Base-by-base conservation (phyloP, 1,140 invertebrate genomes). In the Cardiocondyla obscurior region DNA sequence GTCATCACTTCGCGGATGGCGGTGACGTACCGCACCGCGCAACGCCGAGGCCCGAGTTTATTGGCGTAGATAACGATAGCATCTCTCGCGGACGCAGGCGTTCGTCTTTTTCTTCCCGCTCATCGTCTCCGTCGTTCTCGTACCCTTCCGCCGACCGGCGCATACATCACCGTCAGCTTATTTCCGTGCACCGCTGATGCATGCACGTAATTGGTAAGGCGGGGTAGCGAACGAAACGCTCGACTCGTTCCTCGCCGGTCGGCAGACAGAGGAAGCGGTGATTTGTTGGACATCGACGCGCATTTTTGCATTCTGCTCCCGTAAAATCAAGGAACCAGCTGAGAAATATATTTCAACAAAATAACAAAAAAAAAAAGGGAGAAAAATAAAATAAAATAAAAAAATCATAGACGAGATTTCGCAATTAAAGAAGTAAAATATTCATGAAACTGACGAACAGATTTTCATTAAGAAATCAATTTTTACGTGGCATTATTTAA, bases 121-220 rank as follows among this genome's bases (percentile, higher is more conserved):
- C 55, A 76, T 77, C 36, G 57, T 46, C 36, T 39, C 42, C 25
- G 22, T 22, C 22, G 19, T 70, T 76, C 85, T 70, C 77, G 60
- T 74, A 84, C 64, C 60, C 69, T 83, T 83, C 85, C 85, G 85
- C 65, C 81, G 83, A 76, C 84, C 84, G 84, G 46, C 46, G 69
- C 89, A 93, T 93, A 89, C 92, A 91, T 93, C 92, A 93, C 81
- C 90, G 92, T 93, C 92, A 91, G 89, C 89, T 93, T 93, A 93
- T 93, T 93, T 93, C 90, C 90, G 91, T 90, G 87, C 84, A 64
- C 86, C 79, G 84, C 84, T 92, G 91, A 93, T 92, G 85, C 90
- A 92, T 91, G 88, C 83, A 85, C 87, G 92, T 92, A 93, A 93
- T 93, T 93, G 92, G 90, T 92, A 88, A 93, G 92, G 92, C 90